These are phyloP conservation scores for Cyclina sinensis DNA, from an alignment of 1,140 invertebrate genomes.

Conservation along the genomic window DNA sequence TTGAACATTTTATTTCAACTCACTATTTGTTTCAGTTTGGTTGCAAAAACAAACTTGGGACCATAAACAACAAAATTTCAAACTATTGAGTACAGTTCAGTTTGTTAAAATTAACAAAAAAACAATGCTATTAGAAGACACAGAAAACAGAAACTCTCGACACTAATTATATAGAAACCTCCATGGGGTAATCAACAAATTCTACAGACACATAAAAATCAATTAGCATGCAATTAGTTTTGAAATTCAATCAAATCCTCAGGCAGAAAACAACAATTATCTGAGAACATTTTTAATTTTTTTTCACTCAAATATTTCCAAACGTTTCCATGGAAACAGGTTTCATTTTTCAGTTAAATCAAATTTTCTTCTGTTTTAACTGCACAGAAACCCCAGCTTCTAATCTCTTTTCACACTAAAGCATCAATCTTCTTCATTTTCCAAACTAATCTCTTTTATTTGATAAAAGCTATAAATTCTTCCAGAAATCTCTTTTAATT, in stretches of 20 bases:
- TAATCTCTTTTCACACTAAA: conserved; percentile 18
- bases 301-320: conserved; percentile 1
- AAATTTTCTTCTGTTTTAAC: conserved; percentile 35
- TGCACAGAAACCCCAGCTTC: conserved; percentile 3
- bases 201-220: conserved; percentile 42
- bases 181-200: background rate
- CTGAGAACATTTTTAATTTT: background rate
- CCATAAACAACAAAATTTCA: background rate
- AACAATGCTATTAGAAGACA: background rate
- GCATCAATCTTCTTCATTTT: conserved; percentile 30
- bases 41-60: background rate
- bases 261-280: conserved; percentile 33
- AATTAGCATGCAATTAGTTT: conserved; percentile 51
- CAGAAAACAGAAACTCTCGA: background rate
- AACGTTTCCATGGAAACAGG: conserved; percentile 14
- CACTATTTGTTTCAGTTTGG: background rate
- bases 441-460: conserved; percentile 37
- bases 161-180: background rate
- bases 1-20: too few species aligned
- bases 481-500: conserved; percentile 28
- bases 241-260: conserved; percentile 44
- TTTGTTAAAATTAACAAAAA: background rate
- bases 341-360: conserved; percentile 34
- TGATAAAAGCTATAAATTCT: conserved; percentile 42
- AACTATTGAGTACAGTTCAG: conserved; percentile 1